Evolutionary conservation across 1,140 invertebrate genomes (phyloP), one percentile per base, ranked within the genome.

Genomic region (Lepidotrigona ventralis): DNA sequence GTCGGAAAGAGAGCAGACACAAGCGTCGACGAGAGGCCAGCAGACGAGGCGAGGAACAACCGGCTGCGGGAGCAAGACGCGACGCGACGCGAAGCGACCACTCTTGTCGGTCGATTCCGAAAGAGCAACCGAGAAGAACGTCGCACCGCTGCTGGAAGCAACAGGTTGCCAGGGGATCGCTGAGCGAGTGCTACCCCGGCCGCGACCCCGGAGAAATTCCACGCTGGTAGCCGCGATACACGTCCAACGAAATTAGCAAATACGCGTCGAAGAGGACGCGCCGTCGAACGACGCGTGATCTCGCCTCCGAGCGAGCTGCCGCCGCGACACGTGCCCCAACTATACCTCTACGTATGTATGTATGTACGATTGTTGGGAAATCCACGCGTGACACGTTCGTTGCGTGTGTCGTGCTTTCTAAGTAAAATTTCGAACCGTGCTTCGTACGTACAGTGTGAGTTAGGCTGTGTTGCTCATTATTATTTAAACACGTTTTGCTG

Each of bases 141-240:
- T 46, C 39, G 39, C 39, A 46, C 23, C 73, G 29, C 81, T 64
- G 51, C 39, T 15, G 14, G 68, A 68, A 88, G 92, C 92, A 93
- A 93, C 92, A 93, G 92, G 92, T 93, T 91, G 91, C 80, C 58
- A 54, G 64, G 79, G 56, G 81, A 70, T 70, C 11, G 73, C 23
- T 29, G 19, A 51, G 26, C 14, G 17, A 51, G 26, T 17, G 21
- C 64, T 60, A 68, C 64, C 58, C 72, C 26, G 19, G 54, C 54
- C 54, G 73, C 87, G 58, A 89, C 78, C 87, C 77, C 85, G 71
- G 51, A 81, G 82, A 79, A 88, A 87, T 84, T 85, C 77, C 69
- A 33, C 58, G 74, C 23, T 60, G 86, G 87, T 88, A 69, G 75
- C 58, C 64, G 26, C 82, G 86, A 87, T 87, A 81, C 73, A 68